Base-by-base conservation (phyloP, 2,797 vertebrate species). In the Denticeps clupeoides region DNA sequence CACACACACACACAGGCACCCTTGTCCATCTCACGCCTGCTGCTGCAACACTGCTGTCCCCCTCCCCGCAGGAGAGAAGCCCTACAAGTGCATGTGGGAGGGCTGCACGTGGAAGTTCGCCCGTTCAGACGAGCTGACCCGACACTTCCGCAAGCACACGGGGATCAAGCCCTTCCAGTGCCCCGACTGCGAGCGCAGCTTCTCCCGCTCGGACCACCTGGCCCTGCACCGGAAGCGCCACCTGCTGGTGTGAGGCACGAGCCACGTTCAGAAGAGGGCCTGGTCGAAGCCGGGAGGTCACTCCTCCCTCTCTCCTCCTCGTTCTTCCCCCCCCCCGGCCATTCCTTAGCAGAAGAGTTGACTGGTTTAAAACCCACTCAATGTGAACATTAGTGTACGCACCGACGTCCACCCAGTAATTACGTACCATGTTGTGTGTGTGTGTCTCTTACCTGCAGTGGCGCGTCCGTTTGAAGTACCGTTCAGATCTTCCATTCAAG, bases 91-190 rank as follows among this genome's bases (percentile, higher is more conserved):
- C 71, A 91, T 86, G 27, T 99, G 94, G 94, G 92, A 96, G 65
- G 93, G 92, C 46, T 99, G 94, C 80, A 98, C 92, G 0, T 98
- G 94, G 94, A 99, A 98, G 74, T 99, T 99, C 41, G 94, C 94
- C 52, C 94, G 94, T 61, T 99, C 94, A 0, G 94, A 99, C 41
- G 94, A 99, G 80, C 81, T 99, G 3, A 99, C 95, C 1, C 88
- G 95, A 71, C 95, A 99, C 84, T 99, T 90, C 81, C 93, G 95
- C 56, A 99, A 99, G 71, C 95, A 99, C 49, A 98, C 95, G 0
- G 95, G 95, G n/a, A 87, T 95, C 65, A 98, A 98, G 74, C 95
- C 95, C 1, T 99, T 99, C 74, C 91, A 98, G 79, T 99, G 95
- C 49, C 90, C 90, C 2, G 92, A 98, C 85, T 99, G 95, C 66